Evolutionary conservation across 2,113 vertebrate species (phyloP), one percentile per base, ranked within the genome.

Genomic region (Sterna hirundo): DNA sequence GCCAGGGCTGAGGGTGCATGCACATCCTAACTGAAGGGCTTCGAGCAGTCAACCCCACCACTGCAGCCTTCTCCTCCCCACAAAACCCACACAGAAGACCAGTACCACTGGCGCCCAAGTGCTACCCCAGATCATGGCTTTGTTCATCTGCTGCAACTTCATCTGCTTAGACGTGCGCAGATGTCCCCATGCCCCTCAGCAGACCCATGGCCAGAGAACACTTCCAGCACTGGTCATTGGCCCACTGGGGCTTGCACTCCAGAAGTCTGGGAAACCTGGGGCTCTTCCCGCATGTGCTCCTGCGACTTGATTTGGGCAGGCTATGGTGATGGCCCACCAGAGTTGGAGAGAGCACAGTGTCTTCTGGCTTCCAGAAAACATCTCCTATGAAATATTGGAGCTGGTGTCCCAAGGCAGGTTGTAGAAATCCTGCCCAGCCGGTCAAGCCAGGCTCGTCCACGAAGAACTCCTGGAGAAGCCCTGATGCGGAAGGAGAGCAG

Each of bases 261-360:
- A 26, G 11, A 8, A 89, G 22, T 26, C 5, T 74, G 49, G 77
- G 40, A 19, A 60, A 23, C 18, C 13, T 0, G 0, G 13, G 30
- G 38, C 9, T 92, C 20, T 29, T 68, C 36, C 42, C 3, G 1
- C 2, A 0, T 46, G 22, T 69, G 40, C 9, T 46, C 17, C 61
- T 46, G 54, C 15, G 18, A 32, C 27, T 60, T 52, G 20, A 2
- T 52, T 84, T 81, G 60, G 36, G 49, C 54, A 90, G 74, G 54
- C 40, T 71, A 5, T 26, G 23, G 51, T 15, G 70, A 38, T 27
- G 57, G 21, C 26, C n/a, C 29, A 57, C 54, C 15, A 52, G 47
- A 90, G 18, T 2, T 55, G 70, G 32, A 70, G 57, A 60, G 42
- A 86, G 46, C 30, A 57, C 46, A n/a, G 12, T 25, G 18, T 51